Evolutionary conservation across 2,888 invertebrate species (phyloP).

Genomic region (Pyralis farinalis): DNA sequence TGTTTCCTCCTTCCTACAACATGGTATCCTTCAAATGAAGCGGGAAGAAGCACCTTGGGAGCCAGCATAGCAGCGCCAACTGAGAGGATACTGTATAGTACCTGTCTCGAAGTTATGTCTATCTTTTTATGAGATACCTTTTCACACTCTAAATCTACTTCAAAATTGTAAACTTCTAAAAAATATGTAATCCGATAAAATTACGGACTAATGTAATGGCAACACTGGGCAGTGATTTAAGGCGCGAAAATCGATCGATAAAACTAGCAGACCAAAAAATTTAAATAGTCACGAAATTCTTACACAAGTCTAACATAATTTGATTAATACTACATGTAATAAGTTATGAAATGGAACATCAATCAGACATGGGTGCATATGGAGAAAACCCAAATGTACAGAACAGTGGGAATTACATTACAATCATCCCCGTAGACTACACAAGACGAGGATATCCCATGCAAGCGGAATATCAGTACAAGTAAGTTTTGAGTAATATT

Average conservation of each 20-base stretch:
- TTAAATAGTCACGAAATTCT: no score
- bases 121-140: no score
- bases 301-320: slow-evolving; percentile 20
- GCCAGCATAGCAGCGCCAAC: no score
- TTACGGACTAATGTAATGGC: slow-evolving; percentile 24
- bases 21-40: no score
- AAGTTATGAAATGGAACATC: slow-evolving; percentile 60
- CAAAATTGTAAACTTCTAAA: no score
- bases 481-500: slow-evolving; percentile 68
- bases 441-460: slow-evolving; percentile 77
- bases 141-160: no score
- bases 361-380: slow-evolving; percentile 71
- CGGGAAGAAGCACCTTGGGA: no score
- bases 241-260: slow-evolving; percentile 65
- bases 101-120: no score
- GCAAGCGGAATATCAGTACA: slow-evolving; percentile 81
- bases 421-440: slow-evolving; percentile 82
- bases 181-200: no score
- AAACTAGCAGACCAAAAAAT: neutral
- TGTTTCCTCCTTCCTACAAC: no score
- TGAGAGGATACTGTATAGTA: no score
- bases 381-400: slow-evolving; percentile 72
- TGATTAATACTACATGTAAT: slow-evolving; percentile 14
- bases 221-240: slow-evolving; percentile 32
- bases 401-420: slow-evolving; percentile 78